Base-by-base conservation (phyloP, 2,797 vertebrate genomes). In the Gobionotothen gibberifrons region DNA sequence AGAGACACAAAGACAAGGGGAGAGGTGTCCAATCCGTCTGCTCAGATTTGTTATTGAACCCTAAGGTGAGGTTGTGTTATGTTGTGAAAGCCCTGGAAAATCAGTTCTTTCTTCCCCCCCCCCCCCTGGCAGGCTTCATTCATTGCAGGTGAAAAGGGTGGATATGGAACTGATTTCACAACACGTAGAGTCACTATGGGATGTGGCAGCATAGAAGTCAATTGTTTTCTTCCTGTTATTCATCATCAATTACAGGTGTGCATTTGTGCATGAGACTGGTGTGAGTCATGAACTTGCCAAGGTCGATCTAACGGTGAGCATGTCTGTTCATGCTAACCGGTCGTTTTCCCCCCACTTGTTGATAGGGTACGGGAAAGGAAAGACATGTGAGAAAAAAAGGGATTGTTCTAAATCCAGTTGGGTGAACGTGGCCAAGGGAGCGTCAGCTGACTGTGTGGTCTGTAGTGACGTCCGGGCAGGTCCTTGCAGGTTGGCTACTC, bases 201-300 rank as follows among this genome's bases (percentile, higher is more conserved):
- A 70, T 58, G 74, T 52, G 75, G 61, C 63, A 83, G 29, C 42
- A 56, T 29, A 40, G 69, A 81, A 69, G 60, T 56, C 80, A 82
- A 83, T 72, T 26, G 40, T 71, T 78, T 36, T 17, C 7, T 8
- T 66, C 58, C 59, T 65, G 72, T 77, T 72, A 83, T 79, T 77
- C 85, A 70, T 84, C 69, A 85, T 78, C 80, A 82, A 84, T 90
- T 86, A 86, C 80, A 90, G 83, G 82, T 87, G 83, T 80, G 72
- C 7, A 6, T 79, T 67, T 69, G 69, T 64, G 83, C 62, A 71
- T 82, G 67, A 84, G 51, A 87, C 78, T 29, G 22, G 40, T 39
- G 56, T 90, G 88, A 90, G 73, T 92, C 87, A 91, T 39, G 51
- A 78, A 75, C 85, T 26, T 5, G 36, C 76, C 80, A 10, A 55